Percentiles rank a stretch among this genome's conserved stretches.
phyloP scores from a whole-genome alignment of 2,888 invertebrate genomes.

The Xestia xanthographa region DNA sequence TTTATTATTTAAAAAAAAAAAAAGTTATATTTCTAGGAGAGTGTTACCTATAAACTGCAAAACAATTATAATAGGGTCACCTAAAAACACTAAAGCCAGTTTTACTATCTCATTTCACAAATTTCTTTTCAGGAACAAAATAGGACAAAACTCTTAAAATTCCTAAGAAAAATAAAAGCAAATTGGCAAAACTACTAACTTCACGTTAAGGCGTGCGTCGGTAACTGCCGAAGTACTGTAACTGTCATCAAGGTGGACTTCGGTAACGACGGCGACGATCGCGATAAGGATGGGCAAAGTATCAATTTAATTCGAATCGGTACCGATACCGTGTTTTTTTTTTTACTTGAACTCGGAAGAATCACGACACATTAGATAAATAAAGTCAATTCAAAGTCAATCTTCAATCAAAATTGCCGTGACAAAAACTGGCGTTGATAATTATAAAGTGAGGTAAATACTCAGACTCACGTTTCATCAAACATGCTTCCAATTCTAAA shows the following conservation, averaged over 20 bases:
- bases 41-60: background rate
- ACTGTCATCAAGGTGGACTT: slow-evolving; percentile 85
- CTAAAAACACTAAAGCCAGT: background rate
- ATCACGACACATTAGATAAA: background rate
- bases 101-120: background rate
- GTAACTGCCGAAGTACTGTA: slow-evolving; percentile 72
- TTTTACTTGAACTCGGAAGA: background rate
- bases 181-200: slow-evolving; percentile 51
- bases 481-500: background rate
- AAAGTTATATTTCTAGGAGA: background rate
- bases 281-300: slow-evolving; percentile 45
- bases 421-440: background rate
- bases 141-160: slow-evolving; percentile 45
- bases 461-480: background rate
- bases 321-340: slow-evolving; percentile 19
- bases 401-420: background rate
- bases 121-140: slow-evolving; percentile 25
- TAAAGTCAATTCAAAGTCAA: background rate
- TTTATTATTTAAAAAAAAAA: background rate
- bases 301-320: slow-evolving; percentile 11
- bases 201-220: slow-evolving; percentile 58
- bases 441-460: background rate
- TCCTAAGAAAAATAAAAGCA: slow-evolving; percentile 59
- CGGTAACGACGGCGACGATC: slow-evolving; percentile 46
- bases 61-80: background rate